These are phyloP conservation scores for Bolinopsis microptera DNA, from an alignment of 37 sponge, comb jelly and placozoan species.

Conservation along the genomic window DNA sequence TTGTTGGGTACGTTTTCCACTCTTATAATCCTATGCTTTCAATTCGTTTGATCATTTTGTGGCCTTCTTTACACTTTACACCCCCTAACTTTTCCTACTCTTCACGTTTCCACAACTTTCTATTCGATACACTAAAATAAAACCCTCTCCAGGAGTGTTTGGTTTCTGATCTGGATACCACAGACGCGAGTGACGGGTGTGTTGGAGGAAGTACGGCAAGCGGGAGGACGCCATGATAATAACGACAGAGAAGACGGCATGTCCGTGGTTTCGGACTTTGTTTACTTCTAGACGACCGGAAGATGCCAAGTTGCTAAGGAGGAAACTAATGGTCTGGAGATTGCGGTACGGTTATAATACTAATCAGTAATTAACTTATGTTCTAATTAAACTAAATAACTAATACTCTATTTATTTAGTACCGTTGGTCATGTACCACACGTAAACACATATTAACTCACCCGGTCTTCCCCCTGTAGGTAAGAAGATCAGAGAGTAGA, in stretches of 20 bases:
- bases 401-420: no score
- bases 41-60: no score
- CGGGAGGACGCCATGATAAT: slow-evolving; percentile 82
- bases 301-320: slow-evolving; percentile 80
- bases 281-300: neutral
- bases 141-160: slow-evolving; percentile 86
- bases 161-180: slow-evolving; percentile 88
- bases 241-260: slow-evolving; percentile 80
- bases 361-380: no score
- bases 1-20: neutral
- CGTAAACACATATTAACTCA: no score
- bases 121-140: no score
- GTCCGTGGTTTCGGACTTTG: neutral
- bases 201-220: slow-evolving; percentile 78
- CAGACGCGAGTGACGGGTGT: slow-evolving; percentile 81
- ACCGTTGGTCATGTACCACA: no score
- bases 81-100: no score
- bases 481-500: slow-evolving; percentile 85
- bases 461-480: neutral
- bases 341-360: no score
- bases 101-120: no score
- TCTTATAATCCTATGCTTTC: no score
- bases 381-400: no score
- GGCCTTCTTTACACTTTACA: no score
- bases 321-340: slow-evolving; percentile 84